A percentile compares a stretch with the other conserved stretches of the same genome.
These are phyloP conservation scores for Leptatherina wallacei DNA, from an alignment of 2,797 vertebrate species.

Conservation along the genomic window DNA sequence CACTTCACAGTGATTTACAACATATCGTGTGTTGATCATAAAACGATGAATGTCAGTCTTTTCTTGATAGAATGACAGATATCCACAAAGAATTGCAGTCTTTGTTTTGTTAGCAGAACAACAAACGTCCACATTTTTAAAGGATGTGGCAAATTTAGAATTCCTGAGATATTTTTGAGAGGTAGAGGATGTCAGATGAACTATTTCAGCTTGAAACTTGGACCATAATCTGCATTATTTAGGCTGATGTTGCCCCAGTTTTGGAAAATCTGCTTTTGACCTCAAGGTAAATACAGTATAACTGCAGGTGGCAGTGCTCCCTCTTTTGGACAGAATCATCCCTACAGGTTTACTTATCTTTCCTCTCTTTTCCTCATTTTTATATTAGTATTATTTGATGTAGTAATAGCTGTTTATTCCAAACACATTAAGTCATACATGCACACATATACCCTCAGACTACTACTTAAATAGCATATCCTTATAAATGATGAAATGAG, in stretches of 20 bases:
- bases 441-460: constrained; percentile 12
- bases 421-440: constrained; percentile 11
- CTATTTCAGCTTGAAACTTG: constrained; percentile 50
- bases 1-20: constrained; percentile 74
- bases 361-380: not conserved
- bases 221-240: constrained; percentile 62
- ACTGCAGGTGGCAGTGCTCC: constrained; percentile 34
- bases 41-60: constrained; percentile 42
- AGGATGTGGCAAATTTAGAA: constrained; percentile 61
- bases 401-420: constrained; percentile 9
- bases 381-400: constrained; percentile 2
- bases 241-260: constrained; percentile 63
- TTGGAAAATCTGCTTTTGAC: constrained; percentile 60
- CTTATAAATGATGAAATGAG: constrained; percentile 45
- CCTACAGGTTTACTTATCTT: not conserved
- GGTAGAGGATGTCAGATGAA: constrained; percentile 58
- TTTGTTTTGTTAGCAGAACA: constrained; percentile 59
- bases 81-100: constrained; percentile 66
- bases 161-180: constrained; percentile 53
- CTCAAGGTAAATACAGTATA: constrained; percentile 26
- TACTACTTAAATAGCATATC: constrained; percentile 13
- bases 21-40: constrained; percentile 48
- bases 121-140: constrained; percentile 50
- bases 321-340: constrained; percentile 39
- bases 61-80: constrained; percentile 71